A percentile compares a stretch with the other conserved stretches of the same genome.
These are phyloP conservation scores for Chromobotia macracanthus DNA, from an alignment of 2,797 vertebrate genomes.

Conservation along the genomic window DNA sequence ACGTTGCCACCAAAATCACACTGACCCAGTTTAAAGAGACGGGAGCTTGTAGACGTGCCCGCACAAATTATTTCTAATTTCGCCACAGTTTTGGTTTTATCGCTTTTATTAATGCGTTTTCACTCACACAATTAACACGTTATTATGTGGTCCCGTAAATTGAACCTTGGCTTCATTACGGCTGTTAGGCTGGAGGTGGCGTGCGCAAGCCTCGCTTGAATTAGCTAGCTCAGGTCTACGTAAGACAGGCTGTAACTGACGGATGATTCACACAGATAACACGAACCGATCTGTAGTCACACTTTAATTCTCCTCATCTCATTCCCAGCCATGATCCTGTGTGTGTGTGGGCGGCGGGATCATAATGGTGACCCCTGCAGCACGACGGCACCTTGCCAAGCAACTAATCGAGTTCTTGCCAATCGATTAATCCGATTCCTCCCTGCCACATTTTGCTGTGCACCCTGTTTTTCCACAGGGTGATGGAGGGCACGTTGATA, in stretches of 20 bases:
- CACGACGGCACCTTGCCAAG: constrained; percentile 31
- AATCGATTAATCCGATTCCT: constrained; percentile 59
- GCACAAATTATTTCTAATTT: constrained; percentile 94
- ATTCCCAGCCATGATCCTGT: constrained; percentile 73
- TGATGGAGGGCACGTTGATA: not conserved
- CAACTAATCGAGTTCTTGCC: constrained; percentile 58
- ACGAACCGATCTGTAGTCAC: constrained; percentile 66
- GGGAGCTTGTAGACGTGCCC: constrained; percentile 82
- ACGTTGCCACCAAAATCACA: constrained; percentile 85
- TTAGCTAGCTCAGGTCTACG: constrained; percentile 78
- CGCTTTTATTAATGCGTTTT: constrained; percentile 94
- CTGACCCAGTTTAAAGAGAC: constrained; percentile 87
- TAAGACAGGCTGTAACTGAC: constrained; percentile 61
- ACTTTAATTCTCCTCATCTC: constrained; percentile 70
- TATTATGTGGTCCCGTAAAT: constrained; percentile 90
- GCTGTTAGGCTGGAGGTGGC: constrained; percentile 85
- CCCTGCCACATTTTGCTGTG: constrained; percentile 41
- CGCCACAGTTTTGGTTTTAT: constrained; percentile 74
- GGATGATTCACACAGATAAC: constrained; percentile 50
- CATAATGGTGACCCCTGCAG: constrained; percentile 45
- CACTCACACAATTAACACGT: constrained; percentile 95
- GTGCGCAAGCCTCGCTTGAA: constrained; percentile 93
- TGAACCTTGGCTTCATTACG: constrained; percentile 85
- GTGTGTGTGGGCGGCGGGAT: constrained; percentile 40
- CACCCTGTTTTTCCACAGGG: constrained; percentile 6